A percentile compares a stretch with the other conserved stretches of the same genome.
These are phyloP conservation scores for Botia kubotai DNA, from an alignment of 2,797 vertebrate genomes.

Conservation along the genomic window DNA sequence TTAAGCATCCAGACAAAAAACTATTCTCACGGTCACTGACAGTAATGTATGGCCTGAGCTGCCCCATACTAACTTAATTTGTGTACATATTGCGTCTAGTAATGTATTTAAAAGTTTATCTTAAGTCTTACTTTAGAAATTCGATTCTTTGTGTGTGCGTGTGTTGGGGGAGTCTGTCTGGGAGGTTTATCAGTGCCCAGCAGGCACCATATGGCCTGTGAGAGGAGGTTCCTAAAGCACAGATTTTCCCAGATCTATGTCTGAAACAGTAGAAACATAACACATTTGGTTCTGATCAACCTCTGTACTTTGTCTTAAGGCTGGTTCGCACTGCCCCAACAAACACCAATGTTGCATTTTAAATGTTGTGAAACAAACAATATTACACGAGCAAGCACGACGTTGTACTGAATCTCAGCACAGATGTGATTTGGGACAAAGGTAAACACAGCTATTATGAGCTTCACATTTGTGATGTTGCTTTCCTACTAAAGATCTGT, in stretches of 20 bases:
- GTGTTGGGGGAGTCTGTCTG: slow-evolving; percentile 66
- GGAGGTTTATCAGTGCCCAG: slow-evolving; percentile 76
- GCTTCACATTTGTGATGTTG: not conserved
- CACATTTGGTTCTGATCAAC: not conserved
- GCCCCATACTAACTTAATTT: not conserved
- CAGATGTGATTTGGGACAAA: too few relatives aligned
- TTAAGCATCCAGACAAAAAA: not conserved
- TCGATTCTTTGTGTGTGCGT: slow-evolving; percentile 10
- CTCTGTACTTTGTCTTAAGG: not conserved
- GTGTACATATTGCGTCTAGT: not conserved
- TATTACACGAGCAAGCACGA: not conserved
- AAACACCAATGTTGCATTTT: not conserved
- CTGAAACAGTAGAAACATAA: slow-evolving; percentile 1
- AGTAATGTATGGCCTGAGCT: not conserved
- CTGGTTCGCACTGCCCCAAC: not conserved
- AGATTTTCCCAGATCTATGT: slow-evolving; percentile 18
- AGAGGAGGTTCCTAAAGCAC: slow-evolving; percentile 71
- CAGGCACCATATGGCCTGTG: slow-evolving; percentile 77
- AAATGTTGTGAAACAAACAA: too few relatives aligned
- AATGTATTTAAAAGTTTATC: not conserved
- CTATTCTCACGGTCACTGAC: not conserved
- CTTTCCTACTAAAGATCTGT: not conserved
- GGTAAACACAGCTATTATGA: not conserved
- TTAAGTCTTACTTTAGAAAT: not conserved
- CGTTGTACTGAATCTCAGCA: too few relatives aligned